A percentile compares a stretch with the other conserved stretches of the same genome.
Evolutionary conservation across 1,140 invertebrate species (phyloP).

Genomic region (Drosophila murphyi): DNA sequence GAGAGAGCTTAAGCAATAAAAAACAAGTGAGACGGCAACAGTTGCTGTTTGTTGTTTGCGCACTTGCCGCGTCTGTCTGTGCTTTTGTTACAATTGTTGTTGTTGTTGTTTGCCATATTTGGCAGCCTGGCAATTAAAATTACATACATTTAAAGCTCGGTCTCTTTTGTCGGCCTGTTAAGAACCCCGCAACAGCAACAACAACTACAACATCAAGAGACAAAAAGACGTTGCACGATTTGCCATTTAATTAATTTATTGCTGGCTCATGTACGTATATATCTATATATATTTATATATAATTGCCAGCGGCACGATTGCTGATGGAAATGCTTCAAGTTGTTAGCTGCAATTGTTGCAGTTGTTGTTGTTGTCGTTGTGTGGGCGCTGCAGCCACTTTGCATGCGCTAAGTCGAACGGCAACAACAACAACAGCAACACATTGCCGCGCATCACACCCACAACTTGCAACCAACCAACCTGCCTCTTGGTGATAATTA

Average conservation of each 20-base stretch:
- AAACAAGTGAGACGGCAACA: constrained; percentile 24
- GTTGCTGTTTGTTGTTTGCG: constrained; percentile 30
- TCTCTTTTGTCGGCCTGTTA: constrained; percentile 73
- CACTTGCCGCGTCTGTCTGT: constrained; percentile 41
- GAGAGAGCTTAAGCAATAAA: constrained; percentile 35
- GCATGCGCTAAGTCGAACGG: constrained; percentile 36
- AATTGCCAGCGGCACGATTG: constrained; percentile 71
- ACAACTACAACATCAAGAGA: background rate
- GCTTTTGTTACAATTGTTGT: constrained; percentile 6
- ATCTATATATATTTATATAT: constrained; percentile 44
- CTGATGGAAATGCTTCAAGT: constrained; percentile 58
- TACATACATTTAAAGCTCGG: constrained; percentile 75
- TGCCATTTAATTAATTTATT: constrained; percentile 82
- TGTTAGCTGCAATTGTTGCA: constrained; percentile 44
- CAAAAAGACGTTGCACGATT: constrained; percentile 69
- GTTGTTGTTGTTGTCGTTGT: constrained; percentile 15
- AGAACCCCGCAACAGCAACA: constrained; percentile 43
- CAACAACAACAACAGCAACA: constrained; percentile 25
- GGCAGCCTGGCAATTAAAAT: constrained; percentile 75
- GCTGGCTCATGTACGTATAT: constrained; percentile 26
- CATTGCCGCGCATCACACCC: constrained; percentile 62
- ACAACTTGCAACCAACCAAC: constrained; percentile 21
- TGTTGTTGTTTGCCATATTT: constrained; percentile 71
- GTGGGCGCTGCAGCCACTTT: constrained; percentile 39
- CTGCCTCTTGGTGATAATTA: constrained; percentile 60